A percentile compares a stretch with the other conserved stretches of the same genome.
phyloP scores from a whole-genome alignment of 2,888 invertebrate genomes.

The Amblyjoppa fuscipennis region DNA sequence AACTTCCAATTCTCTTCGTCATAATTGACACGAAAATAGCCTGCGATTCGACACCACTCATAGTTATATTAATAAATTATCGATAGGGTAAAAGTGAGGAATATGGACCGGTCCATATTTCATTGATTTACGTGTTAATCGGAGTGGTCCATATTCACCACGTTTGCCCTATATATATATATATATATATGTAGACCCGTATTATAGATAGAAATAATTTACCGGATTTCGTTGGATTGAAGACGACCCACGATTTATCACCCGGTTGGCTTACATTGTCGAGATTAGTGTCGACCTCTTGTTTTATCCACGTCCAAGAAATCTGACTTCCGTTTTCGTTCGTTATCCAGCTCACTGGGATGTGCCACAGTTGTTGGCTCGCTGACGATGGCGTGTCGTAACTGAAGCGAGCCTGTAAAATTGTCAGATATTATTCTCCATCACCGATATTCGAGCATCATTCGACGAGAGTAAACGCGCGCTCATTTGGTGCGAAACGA shows the following conservation, averaged over 20 bases:
- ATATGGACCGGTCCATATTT: no score
- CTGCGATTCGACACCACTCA: constrained; percentile 73
- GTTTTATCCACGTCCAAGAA: constrained; percentile 74
- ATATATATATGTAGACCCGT: not conserved
- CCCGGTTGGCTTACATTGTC: constrained; percentile 57
- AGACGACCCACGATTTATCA: constrained; percentile 77
- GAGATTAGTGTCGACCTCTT: constrained; percentile 69
- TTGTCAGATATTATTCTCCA: not conserved
- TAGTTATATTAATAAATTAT: not conserved
- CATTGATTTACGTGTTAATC: no score
- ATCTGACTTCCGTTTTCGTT: constrained; percentile 68
- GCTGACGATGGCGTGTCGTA: constrained; percentile 71
- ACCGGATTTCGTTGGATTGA: constrained; percentile 80
- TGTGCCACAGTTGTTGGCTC: constrained; percentile 75
- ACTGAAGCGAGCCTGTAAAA: constrained; percentile 73
- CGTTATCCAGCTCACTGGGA: constrained; percentile 77
- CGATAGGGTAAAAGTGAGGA: not conserved
- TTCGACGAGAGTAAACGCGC: not conserved
- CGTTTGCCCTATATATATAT: not conserved
- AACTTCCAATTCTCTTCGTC: constrained; percentile 79
- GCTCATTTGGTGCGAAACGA: no score
- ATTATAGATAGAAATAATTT: constrained; percentile 1
- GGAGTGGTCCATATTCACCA: no score
- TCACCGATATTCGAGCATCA: not conserved
- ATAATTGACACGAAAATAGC: constrained; percentile 83